Base-by-base conservation (phyloP, 2,797 vertebrate genomes). In the Morelia viridis region DNA sequence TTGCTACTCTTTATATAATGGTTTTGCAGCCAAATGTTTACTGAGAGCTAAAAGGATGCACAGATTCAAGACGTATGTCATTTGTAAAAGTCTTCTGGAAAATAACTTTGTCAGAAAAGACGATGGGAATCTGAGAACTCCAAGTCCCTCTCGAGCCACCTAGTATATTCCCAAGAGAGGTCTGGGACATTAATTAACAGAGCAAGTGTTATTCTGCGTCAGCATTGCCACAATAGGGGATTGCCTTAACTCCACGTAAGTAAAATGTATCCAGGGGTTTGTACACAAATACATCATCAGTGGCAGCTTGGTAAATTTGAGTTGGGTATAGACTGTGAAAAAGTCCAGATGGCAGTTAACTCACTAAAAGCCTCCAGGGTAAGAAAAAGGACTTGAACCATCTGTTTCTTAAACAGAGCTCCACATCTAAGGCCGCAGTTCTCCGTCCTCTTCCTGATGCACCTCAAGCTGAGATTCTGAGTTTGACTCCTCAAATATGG, bases 401-500 rank as follows among this genome's bases (percentile, higher is more conserved):
- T 91, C 92, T 91, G 50, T 85, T 91, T 85, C 87, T n/a, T 65
- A 90, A 88, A 88, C 61, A 60, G 28, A 35, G 92, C 90, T 94
- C 19, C n/a, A 94, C 76, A 90, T 92, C 2, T 85, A 35, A 12
- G 61, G 57, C 41, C 22, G 7, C 60, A 26, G 50, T 87, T 90
- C 60, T 56, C 50, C 41, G 24, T 83, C 6, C 31, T 62, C 60
- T 9, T 28, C 15, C 7, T 83, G 5, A 0, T 41, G 41, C 60
- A 8, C 19, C 22, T 83, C n/a, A 76, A 57, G 57, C 35, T 89
- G 50, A 53, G 50, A 53, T 53, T 53, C 50, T 7, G 50, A 53
- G 10, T 89, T 71, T 58, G 56, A 76, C 65, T n/a, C 60, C 28
- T 86, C 53, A 83, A 22, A 19, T 61, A 19, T 56, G 46, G 57